Evolutionary conservation across 2,888 invertebrate genomes (phyloP).

Genomic region (Agonum fuliginosum): DNA sequence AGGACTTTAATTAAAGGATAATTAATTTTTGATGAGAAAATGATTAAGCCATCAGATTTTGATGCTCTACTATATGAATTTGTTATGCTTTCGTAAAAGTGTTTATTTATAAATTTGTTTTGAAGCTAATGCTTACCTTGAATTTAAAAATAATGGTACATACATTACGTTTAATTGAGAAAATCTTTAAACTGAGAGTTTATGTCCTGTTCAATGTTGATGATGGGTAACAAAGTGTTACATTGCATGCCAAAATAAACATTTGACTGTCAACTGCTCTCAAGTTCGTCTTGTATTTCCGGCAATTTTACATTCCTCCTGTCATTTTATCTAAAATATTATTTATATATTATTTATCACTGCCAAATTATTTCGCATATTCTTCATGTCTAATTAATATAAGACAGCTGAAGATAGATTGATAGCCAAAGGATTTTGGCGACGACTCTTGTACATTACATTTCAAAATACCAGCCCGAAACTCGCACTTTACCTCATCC

Average conservation of each 20-base stretch:
- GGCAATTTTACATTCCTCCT: slow-evolving; percentile 6
- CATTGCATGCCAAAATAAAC: slow-evolving; percentile 3
- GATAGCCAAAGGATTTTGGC: no score
- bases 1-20: neutral
- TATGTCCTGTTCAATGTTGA: slow-evolving; percentile 8
- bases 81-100: neutral
- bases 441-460: neutral
- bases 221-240: slow-evolving; percentile 22
- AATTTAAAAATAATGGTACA: slow-evolving; percentile 4
- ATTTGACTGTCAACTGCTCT: slow-evolving; percentile 2
- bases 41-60: neutral
- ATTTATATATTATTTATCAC: slow-evolving; percentile 20
- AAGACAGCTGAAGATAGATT: neutral
- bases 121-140: neutral
- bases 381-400: slow-evolving; percentile 3
- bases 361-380: slow-evolving; percentile 22
- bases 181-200: slow-evolving; percentile 14
- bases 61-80: neutral
- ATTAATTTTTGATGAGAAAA: slow-evolving; percentile 1
- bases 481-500: no score
- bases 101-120: slow-evolving; percentile 6
- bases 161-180: slow-evolving; percentile 28
- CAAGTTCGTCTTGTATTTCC: slow-evolving; percentile 5
- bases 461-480: no score
- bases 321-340: slow-evolving; percentile 1